A percentile compares a stretch with the other conserved stretches of the same genome.
Evolutionary conservation across 1,140 invertebrate species (phyloP).

Genomic region (Drosophila virilis): DNA sequence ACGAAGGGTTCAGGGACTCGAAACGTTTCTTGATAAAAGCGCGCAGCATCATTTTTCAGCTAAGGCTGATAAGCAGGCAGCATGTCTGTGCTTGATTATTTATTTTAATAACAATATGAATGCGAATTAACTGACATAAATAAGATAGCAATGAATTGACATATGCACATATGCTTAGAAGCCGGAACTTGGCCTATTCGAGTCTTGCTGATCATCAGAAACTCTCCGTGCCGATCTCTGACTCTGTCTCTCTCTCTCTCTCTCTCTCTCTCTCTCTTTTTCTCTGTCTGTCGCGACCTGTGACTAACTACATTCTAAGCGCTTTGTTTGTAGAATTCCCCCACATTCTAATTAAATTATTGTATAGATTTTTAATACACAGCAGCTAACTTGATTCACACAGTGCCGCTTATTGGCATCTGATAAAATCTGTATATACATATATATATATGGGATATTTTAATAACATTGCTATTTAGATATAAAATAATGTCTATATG

Average conservation of each 20-base stretch:
- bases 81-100: constrained; percentile 1
- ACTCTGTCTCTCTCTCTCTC: neutral
- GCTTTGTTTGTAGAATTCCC: constrained; percentile 30
- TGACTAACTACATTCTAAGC: constrained; percentile 26
- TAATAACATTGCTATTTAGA: no score
- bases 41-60: constrained; percentile 24
- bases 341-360: constrained; percentile 27
- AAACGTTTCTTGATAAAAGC: constrained; percentile 17
- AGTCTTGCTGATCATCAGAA: neutral
- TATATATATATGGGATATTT: neutral
- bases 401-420: constrained; percentile 13
- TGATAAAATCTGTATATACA: neutral
- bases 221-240: constrained; percentile 13
- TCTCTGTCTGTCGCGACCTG: neutral
- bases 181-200: constrained; percentile 66
- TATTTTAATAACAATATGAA: constrained; percentile 22
- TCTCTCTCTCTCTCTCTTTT: constrained; percentile 9
- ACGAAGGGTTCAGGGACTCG: constrained; percentile 56
- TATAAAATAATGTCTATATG: no score
- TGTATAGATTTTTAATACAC: neutral
- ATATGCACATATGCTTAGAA: constrained; percentile 64
- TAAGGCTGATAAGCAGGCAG: constrained; percentile 36
- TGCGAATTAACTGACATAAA: constrained; percentile 28
- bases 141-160: constrained; percentile 28
- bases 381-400: constrained; percentile 32